phyloP scores from a whole-genome alignment of 2,113 vertebrate genomes.

The Silurus glanis region DNA sequence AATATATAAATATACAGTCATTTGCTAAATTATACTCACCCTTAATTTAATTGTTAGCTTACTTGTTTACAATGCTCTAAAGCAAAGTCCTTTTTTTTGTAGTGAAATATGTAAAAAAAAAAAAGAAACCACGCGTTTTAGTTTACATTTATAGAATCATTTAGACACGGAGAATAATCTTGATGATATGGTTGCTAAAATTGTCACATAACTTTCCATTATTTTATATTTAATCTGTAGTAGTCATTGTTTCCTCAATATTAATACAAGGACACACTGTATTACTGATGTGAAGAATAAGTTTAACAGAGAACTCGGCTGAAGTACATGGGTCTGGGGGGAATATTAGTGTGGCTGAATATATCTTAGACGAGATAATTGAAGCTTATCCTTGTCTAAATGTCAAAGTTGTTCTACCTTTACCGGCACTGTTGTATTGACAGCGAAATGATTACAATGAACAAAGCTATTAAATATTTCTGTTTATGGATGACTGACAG shows the following conservation, averaged over 20 bases:
- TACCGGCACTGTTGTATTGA: background rate
- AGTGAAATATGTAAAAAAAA: background rate
- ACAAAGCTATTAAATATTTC: conserved; percentile 20
- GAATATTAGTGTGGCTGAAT: background rate
- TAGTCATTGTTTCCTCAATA: conserved; percentile 4
- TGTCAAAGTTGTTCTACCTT: background rate
- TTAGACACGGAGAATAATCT: background rate
- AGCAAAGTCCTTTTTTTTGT: background rate
- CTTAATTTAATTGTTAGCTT: background rate
- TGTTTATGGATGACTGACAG: conserved; percentile 14
- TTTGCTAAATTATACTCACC: background rate
- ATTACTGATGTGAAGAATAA: background rate
- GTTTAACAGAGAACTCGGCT: background rate
- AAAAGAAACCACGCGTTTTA: background rate
- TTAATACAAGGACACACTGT: conserved; percentile 4
- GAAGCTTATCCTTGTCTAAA: conserved; percentile 22
- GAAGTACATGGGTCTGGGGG: background rate
- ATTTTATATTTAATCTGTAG: background rate
- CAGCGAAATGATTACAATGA: conserved; percentile 11
- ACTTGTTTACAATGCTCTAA: background rate
- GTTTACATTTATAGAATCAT: background rate
- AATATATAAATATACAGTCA: background rate
- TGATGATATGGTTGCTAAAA: background rate
- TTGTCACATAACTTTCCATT: background rate
- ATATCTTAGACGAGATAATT: background rate